Evolutionary conservation across 2,888 invertebrate species (phyloP).

Genomic region (Phoronis australis): DNA sequence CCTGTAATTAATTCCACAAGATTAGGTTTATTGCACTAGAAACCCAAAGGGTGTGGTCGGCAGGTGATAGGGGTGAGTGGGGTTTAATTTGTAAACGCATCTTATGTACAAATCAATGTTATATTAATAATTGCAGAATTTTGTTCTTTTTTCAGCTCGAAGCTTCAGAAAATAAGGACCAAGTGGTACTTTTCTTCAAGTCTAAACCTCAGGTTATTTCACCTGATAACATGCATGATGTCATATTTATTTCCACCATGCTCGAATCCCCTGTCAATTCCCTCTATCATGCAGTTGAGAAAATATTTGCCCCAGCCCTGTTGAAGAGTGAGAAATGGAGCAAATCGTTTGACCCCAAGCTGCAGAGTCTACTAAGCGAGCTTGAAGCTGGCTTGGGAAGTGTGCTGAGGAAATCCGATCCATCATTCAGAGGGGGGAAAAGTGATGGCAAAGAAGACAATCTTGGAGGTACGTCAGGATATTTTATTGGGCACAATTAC

Average conservation of each 20-base stretch:
- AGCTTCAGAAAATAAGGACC: constrained; percentile 47
- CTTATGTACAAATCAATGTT: too few relatives aligned
- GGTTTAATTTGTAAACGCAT: too few relatives aligned
- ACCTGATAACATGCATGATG: constrained; percentile 59
- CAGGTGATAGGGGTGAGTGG: too few relatives aligned
- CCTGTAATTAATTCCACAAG: too few relatives aligned
- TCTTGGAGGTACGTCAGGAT: constrained; percentile 37
- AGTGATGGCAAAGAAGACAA: constrained; percentile 32
- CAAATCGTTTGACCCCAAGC: constrained; percentile 54
- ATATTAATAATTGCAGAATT: too few relatives aligned
- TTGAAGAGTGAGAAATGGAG: constrained; percentile 53
- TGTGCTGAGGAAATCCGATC: constrained; percentile 46
- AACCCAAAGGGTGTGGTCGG: too few relatives aligned
- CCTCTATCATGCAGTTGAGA: constrained; percentile 62
- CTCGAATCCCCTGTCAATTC: constrained; percentile 60
- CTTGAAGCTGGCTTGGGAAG: constrained; percentile 55
- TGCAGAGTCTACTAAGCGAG: constrained; percentile 54
- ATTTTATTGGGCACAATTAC: constrained; percentile 3
- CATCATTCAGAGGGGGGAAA: constrained; percentile 26
- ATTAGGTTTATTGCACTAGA: too few relatives aligned
- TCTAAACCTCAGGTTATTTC: constrained; percentile 59
- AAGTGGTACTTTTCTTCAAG: constrained; percentile 62
- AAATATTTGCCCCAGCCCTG: constrained; percentile 57
- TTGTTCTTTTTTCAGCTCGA: constrained; percentile 53
- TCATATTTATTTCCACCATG: constrained; percentile 61